These are phyloP conservation scores for Bombyx huttoni DNA, from an alignment of 2,888 invertebrate species.

Conservation along the genomic window DNA sequence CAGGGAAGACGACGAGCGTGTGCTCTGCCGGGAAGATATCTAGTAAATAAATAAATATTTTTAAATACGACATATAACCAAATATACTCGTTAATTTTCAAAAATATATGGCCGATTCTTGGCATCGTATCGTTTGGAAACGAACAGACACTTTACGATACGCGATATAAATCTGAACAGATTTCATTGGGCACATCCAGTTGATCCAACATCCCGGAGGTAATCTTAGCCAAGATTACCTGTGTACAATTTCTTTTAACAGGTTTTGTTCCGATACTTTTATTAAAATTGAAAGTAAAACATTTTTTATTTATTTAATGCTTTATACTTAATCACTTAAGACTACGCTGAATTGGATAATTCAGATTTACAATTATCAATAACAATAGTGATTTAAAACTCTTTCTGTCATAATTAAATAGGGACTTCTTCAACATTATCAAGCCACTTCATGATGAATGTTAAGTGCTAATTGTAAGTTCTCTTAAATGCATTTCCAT, in stretches of 20 bases:
- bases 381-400: too few species aligned
- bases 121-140: constrained; percentile 20
- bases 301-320: constrained; percentile 1
- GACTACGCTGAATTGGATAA: too few species aligned
- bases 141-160: background rate
- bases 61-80: too few species aligned
- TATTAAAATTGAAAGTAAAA: constrained; percentile 2
- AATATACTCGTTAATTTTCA: background rate
- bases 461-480: too few species aligned
- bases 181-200: constrained; percentile 36
- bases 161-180: constrained; percentile 43
- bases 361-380: too few species aligned
- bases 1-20: too few species aligned
- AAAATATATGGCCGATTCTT: constrained; percentile 1
- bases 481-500: too few species aligned
- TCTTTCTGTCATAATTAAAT: too few species aligned
- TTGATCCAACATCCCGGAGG: constrained; percentile 27
- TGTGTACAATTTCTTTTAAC: constrained; percentile 17
- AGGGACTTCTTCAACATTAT: too few species aligned
- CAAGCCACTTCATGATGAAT: too few species aligned
- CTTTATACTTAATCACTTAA: background rate
- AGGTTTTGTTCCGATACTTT: constrained; percentile 8
- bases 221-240: constrained; percentile 27
- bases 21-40: too few species aligned
- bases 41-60: too few species aligned